A percentile compares a stretch with the other conserved stretches of the same genome.
Conservation (phyloP, 2,113 vertebrate genomes). For the Apodemus speciosus region DNA sequence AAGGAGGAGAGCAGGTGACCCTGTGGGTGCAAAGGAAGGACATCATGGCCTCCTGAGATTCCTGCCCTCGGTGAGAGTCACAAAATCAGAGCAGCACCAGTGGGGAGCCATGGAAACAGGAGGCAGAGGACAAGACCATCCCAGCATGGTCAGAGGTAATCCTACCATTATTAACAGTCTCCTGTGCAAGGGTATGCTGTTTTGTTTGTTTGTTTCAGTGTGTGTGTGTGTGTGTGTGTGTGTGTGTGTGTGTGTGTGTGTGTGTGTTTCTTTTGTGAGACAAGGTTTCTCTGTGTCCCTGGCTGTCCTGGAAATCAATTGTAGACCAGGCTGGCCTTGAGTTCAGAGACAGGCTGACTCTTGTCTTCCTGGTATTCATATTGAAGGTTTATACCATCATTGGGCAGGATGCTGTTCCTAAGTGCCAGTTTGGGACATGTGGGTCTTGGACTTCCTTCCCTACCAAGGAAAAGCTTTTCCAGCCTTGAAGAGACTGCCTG, state of each 20-base stretch:
- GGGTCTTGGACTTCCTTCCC: background rate
- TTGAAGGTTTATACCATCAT: too few species aligned
- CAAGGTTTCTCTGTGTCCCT: background rate
- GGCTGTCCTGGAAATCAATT: background rate
- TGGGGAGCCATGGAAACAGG: background rate
- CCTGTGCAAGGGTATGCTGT: background rate
- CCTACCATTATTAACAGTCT: background rate
- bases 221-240: background rate
- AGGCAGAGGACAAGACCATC: background rate
- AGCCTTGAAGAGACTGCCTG: background rate
- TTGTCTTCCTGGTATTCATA: too few species aligned
- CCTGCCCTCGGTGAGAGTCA: background rate
- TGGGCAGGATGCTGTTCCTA: background rate
- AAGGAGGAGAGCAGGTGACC: background rate
- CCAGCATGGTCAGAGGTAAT: background rate
- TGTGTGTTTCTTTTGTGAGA: background rate
- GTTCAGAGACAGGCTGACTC: background rate
- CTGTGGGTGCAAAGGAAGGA: too few species aligned
- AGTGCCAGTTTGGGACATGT: background rate
- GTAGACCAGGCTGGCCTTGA: background rate
- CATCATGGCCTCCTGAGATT: background rate
- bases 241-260: background rate
- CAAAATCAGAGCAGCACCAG: background rate
- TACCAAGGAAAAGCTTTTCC: background rate
- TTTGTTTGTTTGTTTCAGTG: background rate